Conservation (phyloP, 2,888 invertebrate genomes). For the Tachina grossa region DNA sequence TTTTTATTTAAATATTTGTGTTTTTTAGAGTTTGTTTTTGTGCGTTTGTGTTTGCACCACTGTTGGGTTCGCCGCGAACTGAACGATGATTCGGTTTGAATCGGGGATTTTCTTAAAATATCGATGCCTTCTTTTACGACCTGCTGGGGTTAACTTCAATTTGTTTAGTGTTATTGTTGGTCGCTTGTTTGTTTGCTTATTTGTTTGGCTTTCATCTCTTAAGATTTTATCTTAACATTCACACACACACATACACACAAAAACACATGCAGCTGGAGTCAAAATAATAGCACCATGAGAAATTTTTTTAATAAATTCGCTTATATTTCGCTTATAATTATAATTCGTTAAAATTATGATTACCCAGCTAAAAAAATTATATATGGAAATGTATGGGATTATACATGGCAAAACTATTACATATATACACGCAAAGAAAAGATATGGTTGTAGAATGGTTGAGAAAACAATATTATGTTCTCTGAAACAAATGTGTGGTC, state of each 20-base stretch:
- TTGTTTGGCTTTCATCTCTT: slow-evolving; percentile 16
- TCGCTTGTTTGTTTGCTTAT: neutral
- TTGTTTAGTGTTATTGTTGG: slow-evolving; percentile 29
- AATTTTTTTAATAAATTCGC: too few relatives aligned
- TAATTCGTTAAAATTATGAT: too few relatives aligned
- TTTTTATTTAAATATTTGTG: slow-evolving; percentile 23
- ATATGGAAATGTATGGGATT: too few relatives aligned
- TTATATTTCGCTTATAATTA: too few relatives aligned
- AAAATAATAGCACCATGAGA: too few relatives aligned
- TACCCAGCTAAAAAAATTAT: too few relatives aligned
- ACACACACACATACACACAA: neutral
- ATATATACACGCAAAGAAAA: too few relatives aligned
- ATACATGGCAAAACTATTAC: too few relatives aligned
- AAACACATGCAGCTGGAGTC: too few relatives aligned
- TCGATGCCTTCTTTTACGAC: slow-evolving; percentile 57
- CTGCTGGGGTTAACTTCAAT: slow-evolving; percentile 54
- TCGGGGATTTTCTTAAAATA: slow-evolving; percentile 69
- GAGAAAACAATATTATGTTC: too few relatives aligned
- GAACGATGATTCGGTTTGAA: slow-evolving; percentile 55
- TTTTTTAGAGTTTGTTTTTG: slow-evolving; percentile 3
- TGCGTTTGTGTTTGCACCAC: slow-evolving; percentile 49
- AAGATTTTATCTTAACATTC: slow-evolving; percentile 45
- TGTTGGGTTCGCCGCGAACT: slow-evolving; percentile 69
- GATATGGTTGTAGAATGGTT: too few relatives aligned
- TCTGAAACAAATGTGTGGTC: too few relatives aligned